Conservation (phyloP, 2,888 invertebrate species). For the Sinelater perroti region DNA sequence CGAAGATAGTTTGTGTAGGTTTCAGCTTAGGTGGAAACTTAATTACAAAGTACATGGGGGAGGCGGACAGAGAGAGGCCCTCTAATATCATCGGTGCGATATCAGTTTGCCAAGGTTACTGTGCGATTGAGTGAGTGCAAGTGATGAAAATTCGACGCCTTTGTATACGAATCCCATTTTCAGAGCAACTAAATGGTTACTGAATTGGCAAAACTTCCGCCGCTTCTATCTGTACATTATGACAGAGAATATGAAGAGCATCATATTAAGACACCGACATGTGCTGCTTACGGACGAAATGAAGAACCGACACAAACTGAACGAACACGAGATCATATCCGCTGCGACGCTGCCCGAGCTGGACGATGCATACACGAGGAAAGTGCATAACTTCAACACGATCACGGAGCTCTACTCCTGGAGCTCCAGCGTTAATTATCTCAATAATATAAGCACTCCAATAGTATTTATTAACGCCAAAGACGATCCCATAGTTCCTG, state of each 20-base stretch:
- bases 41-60: conserved; percentile 92
- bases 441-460: conserved; percentile 81
- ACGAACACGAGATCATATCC: conserved; percentile 83
- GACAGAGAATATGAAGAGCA: conserved; percentile 90
- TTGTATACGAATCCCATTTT: neutral
- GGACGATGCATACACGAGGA: conserved; percentile 89
- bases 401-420: conserved; percentile 84
- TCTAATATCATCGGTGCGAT: conserved; percentile 84
- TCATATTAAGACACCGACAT: conserved; percentile 85
- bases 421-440: conserved; percentile 84
- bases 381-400: conserved; percentile 79
- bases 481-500: conserved; percentile 93
- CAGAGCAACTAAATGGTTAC: conserved; percentile 82
- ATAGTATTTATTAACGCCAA: conserved; percentile 91
- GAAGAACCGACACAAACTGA: conserved; percentile 72
- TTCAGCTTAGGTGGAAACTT: conserved; percentile 95
- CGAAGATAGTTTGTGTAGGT: conserved; percentile 84
- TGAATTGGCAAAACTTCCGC: conserved; percentile 90
- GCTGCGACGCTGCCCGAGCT: conserved; percentile 88
- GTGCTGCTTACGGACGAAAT: conserved; percentile 78
- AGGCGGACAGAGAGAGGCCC: conserved; percentile 70
- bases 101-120: conserved; percentile 94
- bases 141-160: neutral
- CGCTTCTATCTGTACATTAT: conserved; percentile 91
- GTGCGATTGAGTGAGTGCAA: conserved; percentile 82